These are phyloP conservation scores for Aradophagus sp. DNA, from an alignment of 1,140 invertebrate species.

Conservation along the genomic window DNA sequence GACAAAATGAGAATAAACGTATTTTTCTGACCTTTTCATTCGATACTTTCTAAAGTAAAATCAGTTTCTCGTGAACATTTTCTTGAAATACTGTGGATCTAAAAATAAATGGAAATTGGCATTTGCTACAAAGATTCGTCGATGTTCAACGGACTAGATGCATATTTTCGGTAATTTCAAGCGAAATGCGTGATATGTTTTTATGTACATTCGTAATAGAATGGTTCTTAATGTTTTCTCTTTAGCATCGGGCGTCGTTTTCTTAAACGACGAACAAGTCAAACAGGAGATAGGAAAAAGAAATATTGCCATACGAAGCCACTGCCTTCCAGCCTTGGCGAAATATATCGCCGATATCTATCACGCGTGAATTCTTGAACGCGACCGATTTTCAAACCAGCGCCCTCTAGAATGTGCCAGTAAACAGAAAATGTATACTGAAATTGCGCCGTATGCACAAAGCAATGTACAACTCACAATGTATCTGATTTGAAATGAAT, in stretches of 20 bases:
- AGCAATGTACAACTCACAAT: constrained; percentile 19
- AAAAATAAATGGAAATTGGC: no score
- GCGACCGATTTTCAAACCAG: constrained; percentile 37
- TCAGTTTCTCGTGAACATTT: no score
- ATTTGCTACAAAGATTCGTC: no score
- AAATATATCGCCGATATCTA: constrained; percentile 53
- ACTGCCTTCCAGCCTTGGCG: constrained; percentile 33
- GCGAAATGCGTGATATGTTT: no score
- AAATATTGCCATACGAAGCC: constrained; percentile 44
- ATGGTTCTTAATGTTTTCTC: constrained; percentile 50
- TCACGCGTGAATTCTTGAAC: constrained; percentile 48
- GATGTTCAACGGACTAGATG: no score
- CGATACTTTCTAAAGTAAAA: no score
- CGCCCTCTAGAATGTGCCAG: constrained; percentile 38
- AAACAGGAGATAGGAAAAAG: constrained; percentile 34
- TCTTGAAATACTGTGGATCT: no score
- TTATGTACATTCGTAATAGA: no score
- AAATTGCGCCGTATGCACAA: constrained; percentile 26
- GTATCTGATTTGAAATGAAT: constrained; percentile 28
- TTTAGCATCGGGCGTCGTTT: constrained; percentile 50
- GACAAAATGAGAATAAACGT: no score
- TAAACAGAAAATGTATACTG: constrained; percentile 40
- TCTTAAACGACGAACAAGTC: constrained; percentile 48
- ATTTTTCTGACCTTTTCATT: no score
- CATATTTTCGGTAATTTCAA: no score